A percentile compares a stretch with the other conserved stretches of the same genome.
These are phyloP conservation scores for Anthopleura xanthogrammica DNA, from an alignment of 92 coral and sea anemone species.

Conservation along the genomic window DNA sequence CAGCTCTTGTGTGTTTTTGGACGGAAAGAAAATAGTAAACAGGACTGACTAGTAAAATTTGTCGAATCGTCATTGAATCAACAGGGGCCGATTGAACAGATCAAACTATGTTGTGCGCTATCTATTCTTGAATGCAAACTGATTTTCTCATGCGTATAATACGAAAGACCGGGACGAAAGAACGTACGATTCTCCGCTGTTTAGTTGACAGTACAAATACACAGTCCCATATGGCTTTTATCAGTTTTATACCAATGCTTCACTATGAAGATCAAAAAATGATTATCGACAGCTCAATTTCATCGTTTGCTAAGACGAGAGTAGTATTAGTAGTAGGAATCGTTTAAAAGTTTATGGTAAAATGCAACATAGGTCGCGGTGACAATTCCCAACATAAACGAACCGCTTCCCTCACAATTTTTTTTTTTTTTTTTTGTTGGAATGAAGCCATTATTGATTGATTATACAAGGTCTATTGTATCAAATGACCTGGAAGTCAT, in stretches of 20 bases:
- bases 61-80: too few relatives aligned
- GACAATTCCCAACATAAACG: conserved; percentile 6
- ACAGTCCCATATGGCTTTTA: too few relatives aligned
- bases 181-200: too few relatives aligned
- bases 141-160: too few relatives aligned
- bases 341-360: conserved; percentile 5
- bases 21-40: too few relatives aligned
- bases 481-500: not conserved
- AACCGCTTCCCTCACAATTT: not conserved
- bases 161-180: too few relatives aligned
- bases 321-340: conserved; percentile 1
- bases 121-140: too few relatives aligned
- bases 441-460: not conserved
- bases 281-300: not conserved
- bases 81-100: too few relatives aligned
- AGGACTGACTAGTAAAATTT: too few relatives aligned
- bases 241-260: not conserved
- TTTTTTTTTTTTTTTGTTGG: not conserved
- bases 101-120: too few relatives aligned
- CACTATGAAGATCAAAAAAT: conserved; percentile 14
- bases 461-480: not conserved
- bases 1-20: too few relatives aligned
- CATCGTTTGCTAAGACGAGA: not conserved
- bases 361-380: not conserved
- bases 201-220: too few relatives aligned